Conservation (phyloP, 2,888 invertebrate genomes). For the Patella depressa region DNA sequence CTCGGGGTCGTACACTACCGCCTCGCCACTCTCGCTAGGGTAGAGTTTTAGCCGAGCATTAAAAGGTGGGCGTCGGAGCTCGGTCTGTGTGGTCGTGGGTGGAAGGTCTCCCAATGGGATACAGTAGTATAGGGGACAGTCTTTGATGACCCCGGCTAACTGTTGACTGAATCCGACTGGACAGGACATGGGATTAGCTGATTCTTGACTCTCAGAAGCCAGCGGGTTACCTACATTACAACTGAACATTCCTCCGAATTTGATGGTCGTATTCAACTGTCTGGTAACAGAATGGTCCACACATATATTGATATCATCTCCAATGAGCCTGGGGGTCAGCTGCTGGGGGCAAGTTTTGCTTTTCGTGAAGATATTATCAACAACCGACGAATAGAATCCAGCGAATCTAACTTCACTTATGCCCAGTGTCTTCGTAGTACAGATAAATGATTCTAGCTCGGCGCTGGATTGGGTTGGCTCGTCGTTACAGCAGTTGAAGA, state of each 20-base stretch:
- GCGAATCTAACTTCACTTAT: neutral
- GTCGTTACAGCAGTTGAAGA: neutral
- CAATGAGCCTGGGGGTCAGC: neutral
- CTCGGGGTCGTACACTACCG: neutral
- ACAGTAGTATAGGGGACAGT: neutral
- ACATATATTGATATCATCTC: neutral
- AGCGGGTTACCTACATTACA: neutral
- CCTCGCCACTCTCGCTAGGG: neutral
- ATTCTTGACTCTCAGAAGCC: neutral
- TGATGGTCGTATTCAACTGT: neutral
- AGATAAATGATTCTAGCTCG: neutral
- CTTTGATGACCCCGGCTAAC: neutral
- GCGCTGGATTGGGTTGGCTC: neutral
- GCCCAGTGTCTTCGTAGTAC: neutral
- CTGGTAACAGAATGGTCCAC: neutral
- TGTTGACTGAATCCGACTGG: neutral
- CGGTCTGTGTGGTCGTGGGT: neutral
- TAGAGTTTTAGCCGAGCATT: neutral
- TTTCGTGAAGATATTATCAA: neutral
- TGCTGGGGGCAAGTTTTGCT: neutral
- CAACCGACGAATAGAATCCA: neutral
- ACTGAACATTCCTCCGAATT: conserved; percentile 6
- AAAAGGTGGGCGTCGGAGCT: neutral
- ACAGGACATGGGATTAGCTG: neutral
- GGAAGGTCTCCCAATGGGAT: neutral